Percentiles rank a stretch among this genome's conserved stretches.
phyloP scores from a whole-genome alignment of 2,797 vertebrate genomes.

The Gambusia yucatana region DNA sequence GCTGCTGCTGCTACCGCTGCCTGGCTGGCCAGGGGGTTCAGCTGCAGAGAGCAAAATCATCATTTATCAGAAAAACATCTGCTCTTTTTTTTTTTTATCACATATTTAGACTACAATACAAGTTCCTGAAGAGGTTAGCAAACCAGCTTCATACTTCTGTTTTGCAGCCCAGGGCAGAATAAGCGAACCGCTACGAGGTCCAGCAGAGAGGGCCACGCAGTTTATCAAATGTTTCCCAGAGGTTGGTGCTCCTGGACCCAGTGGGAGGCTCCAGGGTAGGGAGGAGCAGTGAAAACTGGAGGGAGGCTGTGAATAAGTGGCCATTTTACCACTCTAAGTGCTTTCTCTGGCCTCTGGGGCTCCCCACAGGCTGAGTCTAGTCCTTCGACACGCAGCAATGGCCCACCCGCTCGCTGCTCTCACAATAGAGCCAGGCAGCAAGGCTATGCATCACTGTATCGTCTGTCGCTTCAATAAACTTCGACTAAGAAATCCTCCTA shows the following conservation, averaged over 20 bases:
- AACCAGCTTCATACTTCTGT: slow-evolving; percentile 9
- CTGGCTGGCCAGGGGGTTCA: slow-evolving; percentile 96
- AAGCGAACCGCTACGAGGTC: slow-evolving; percentile 48
- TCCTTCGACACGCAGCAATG: slow-evolving; percentile 54
- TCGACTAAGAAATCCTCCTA: slow-evolving; percentile 66
- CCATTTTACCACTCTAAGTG: slow-evolving; percentile 81
- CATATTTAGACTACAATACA: slow-evolving; percentile 23
- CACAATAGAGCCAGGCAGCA: slow-evolving; percentile 67
- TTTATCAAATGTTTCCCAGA: slow-evolving; percentile 71
- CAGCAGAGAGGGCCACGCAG: slow-evolving; percentile 47
- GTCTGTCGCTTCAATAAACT: slow-evolving; percentile 64
- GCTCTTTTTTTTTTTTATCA: slow-evolving; percentile 11
- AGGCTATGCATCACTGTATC: slow-evolving; percentile 75
- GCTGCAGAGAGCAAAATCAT: slow-evolving; percentile 77
- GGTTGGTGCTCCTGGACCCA: slow-evolving; percentile 67
- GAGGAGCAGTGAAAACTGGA: slow-evolving; percentile 65
- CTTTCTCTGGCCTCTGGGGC: slow-evolving; percentile 71
- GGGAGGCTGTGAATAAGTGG: slow-evolving; percentile 77
- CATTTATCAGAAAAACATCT: slow-evolving; percentile 29
- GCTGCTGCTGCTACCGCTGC: slow-evolving; percentile 90
- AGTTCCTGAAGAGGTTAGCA: slow-evolving; percentile 11
- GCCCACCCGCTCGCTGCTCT: slow-evolving; percentile 55
- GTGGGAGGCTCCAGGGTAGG: slow-evolving; percentile 67
- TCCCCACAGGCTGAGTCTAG: slow-evolving; percentile 60
- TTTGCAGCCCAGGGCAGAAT: slow-evolving; percentile 49